Evolutionary conservation across 2,888 invertebrate species (phyloP), one percentile per base, ranked within the genome.

Genomic region (Oxyscelio sp.): DNA sequence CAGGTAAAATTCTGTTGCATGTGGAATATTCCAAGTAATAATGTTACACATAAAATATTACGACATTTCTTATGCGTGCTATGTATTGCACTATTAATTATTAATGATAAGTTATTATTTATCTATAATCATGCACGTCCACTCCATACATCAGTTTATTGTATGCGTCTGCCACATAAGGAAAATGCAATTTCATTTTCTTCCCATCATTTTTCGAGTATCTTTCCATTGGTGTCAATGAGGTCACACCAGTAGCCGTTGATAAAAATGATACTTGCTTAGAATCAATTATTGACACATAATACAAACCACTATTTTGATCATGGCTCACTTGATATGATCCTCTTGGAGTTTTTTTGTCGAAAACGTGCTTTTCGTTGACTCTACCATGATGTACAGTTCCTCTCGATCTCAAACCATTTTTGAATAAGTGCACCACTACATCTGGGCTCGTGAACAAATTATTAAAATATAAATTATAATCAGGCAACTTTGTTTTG

Each of bases 331-430:
- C 48, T 38, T 22, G 19, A 15, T 34, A 71, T 24, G 56, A 48
- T 65, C 68, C 78, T 54, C 56, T 52, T 31, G 54, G 56, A 27
- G 61, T 43, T 34, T 81, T 59, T 52, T 61, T 77, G n/a, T 52
- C 77, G 71, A 80, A 73, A 50, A 11, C 13, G 43, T 74, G 40
- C 65, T 84, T 81, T 63, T 56, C 58, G 52, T 19, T 68, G 17
- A 74, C 79, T 70, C 74, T 52, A 70, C 79, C 68, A 68, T 70
- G 59, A 27, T 79, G 59, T n/a, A 84, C 65, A 34, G 71, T 80
- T 50, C 77, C 77, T 27, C 59, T 80, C 34, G 80, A 70, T 84
- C 54, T 43, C 40, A 80, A 61, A 54, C 75, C 77, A 48, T 34
- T 21, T 80, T 70, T 84, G 13, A 27, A 48, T 34, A 84, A 65